Percentiles rank a stretch among this genome's conserved stretches.
Evolutionary conservation across 2,888 invertebrate genomes (phyloP).

Genomic region (Phengaris arion): DNA sequence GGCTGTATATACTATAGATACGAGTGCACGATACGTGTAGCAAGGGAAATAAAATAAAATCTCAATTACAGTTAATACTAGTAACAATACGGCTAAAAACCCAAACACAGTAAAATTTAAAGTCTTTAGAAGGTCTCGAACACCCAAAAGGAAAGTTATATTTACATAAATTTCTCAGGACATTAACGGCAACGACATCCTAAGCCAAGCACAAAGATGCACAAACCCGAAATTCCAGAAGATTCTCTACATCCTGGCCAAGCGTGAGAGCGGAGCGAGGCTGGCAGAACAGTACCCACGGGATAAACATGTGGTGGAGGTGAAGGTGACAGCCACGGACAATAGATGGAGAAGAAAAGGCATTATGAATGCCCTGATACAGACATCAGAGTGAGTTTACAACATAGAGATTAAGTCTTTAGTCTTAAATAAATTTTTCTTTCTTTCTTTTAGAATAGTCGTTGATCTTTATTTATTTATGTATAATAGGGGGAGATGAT

Average conservation of each 20-base stretch:
- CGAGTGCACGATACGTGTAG: too few species aligned
- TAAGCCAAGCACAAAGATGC: conserved; percentile 72
- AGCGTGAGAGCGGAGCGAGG: conserved; percentile 77
- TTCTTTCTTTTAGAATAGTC: not conserved
- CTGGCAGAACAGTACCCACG: conserved; percentile 79
- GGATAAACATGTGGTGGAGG: conserved; percentile 76
- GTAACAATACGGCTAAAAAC: too few species aligned
- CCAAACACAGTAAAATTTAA: too few species aligned
- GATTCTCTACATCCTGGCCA: conserved; percentile 80
- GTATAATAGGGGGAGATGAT: too few species aligned
- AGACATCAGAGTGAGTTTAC: conserved; percentile 80
- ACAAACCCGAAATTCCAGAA: conserved; percentile 82
- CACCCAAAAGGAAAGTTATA: too few species aligned
- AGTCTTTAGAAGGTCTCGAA: too few species aligned
- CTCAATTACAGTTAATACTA: too few species aligned
- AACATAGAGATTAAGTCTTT: not conserved
- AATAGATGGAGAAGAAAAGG: conserved; percentile 82
- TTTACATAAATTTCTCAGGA: conserved; percentile 45
- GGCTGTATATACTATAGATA: too few species aligned
- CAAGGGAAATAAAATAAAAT: too few species aligned
- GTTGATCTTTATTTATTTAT: too few species aligned
- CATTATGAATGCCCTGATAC: conserved; percentile 81
- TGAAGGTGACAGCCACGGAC: conserved; percentile 84
- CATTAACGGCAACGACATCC: conserved; percentile 55
- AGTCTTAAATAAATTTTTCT: not conserved